phyloP scores from a whole-genome alignment of 2,888 invertebrate species.

The Acleris literana region DNA sequence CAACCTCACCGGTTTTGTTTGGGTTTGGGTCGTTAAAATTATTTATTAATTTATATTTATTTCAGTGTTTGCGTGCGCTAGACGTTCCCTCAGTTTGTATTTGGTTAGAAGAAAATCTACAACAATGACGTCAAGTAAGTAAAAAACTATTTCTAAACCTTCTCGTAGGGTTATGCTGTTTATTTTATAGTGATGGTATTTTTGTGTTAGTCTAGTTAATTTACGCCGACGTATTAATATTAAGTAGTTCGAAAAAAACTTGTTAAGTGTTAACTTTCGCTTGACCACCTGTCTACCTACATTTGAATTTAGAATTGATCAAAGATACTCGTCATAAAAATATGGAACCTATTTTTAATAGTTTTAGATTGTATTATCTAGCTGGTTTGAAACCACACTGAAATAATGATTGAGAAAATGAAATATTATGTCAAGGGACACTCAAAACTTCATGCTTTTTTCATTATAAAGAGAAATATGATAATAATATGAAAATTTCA shows the following conservation, averaged over 20 bases:
- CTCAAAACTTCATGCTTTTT: slow-evolving; percentile 15
- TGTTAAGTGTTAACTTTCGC: no score
- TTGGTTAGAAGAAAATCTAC: slow-evolving; percentile 29
- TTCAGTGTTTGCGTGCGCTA: slow-evolving; percentile 31
- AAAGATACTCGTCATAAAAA: no score
- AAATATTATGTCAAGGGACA: slow-evolving; percentile 24
- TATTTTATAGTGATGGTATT: neutral
- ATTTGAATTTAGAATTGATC: no score
- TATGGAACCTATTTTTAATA: neutral
- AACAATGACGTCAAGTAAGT: slow-evolving; percentile 36
- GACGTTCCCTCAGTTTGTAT: slow-evolving; percentile 26
- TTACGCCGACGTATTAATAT: no score
- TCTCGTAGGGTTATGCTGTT: neutral
- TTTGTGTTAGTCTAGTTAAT: no score
- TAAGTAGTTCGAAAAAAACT: no score
- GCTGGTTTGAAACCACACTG: slow-evolving; percentile 8
- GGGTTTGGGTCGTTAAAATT: slow-evolving; percentile 10
- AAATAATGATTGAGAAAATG: neutral
- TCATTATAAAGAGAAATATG: slow-evolving; percentile 1
- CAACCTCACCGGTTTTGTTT: slow-evolving; percentile 29
- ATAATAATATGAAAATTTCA: slow-evolving; percentile 41
- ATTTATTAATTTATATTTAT: slow-evolving; percentile 20
- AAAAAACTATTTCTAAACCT: neutral
- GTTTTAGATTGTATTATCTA: neutral
- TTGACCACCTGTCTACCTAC: no score